Conservation (phyloP, 2,113 vertebrate species). For the Sinocyclocheilus anophthalmus region DNA sequence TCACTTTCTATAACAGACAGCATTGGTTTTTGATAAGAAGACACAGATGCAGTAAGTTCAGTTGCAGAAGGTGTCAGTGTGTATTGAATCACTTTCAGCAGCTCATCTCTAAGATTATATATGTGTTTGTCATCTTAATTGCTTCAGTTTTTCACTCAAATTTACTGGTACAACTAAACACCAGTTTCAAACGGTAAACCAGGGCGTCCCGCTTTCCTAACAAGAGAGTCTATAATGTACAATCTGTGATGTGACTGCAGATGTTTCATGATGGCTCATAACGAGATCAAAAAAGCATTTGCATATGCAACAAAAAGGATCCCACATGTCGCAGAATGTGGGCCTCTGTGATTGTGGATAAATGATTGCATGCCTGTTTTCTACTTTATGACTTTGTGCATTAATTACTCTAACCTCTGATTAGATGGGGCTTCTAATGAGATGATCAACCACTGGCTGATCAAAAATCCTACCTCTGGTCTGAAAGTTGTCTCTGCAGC, state of each 20-base stretch:
- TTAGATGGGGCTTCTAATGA: conserved; percentile 2
- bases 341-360: not conserved
- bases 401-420: conserved; percentile 13
- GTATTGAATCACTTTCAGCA: conserved; percentile 14
- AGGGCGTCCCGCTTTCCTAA: not conserved
- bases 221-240: not conserved
- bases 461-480: conserved; percentile 83
- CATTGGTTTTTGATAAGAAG: not conserved
- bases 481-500: conserved; percentile 84
- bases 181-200: not conserved
- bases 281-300: not conserved
- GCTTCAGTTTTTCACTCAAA: not conserved
- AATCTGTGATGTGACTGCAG: conserved; percentile 18
- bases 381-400: not conserved
- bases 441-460: not conserved
- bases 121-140: conserved; percentile 14
- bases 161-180: not conserved
- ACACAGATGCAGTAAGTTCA: not conserved
- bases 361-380: conserved; percentile 14
- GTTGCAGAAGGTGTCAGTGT: not conserved
- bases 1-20: not conserved
- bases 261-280: not conserved
- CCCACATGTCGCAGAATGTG: not conserved
- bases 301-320: conserved; percentile 3
- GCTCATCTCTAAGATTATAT: not conserved